Conservation (phyloP, 2,888 invertebrate genomes). For the Buathra laborator region DNA sequence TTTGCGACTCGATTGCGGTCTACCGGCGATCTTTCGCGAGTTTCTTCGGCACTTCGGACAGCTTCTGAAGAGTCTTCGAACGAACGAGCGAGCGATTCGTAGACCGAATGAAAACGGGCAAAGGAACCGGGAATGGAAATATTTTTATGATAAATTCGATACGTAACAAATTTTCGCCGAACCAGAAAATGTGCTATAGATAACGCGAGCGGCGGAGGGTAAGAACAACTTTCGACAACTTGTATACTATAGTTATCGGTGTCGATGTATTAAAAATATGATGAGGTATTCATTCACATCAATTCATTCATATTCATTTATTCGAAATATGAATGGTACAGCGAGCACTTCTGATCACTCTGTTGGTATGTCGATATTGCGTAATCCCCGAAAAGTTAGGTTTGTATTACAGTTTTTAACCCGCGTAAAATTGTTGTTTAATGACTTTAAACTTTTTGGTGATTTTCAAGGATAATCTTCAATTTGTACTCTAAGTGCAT, state of each 20-base stretch:
- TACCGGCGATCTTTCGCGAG: slow-evolving; percentile 12
- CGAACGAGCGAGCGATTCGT: background rate
- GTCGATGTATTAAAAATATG: background rate
- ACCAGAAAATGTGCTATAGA: background rate
- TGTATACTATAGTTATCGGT: background rate
- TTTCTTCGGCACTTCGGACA: slow-evolving; percentile 52
- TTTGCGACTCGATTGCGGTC: background rate
- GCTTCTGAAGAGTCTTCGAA: background rate
- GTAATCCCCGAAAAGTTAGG: background rate
- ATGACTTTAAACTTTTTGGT: too few relatives aligned
- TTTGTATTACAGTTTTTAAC: too few relatives aligned
- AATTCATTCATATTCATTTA: background rate
- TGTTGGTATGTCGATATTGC: background rate
- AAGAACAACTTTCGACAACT: background rate
- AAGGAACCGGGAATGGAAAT: slow-evolving; percentile 14
- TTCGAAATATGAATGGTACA: background rate
- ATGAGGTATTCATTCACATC: background rate
- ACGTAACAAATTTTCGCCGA: background rate
- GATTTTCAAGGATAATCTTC: too few relatives aligned
- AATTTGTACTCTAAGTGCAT: too few relatives aligned
- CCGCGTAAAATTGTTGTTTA: too few relatives aligned
- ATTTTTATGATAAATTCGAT: slow-evolving; percentile 1
- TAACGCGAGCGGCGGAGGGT: background rate
- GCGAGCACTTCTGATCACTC: background rate
- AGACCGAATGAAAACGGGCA: background rate